Evolutionary conservation across 30 jellyfish, hydroid and myxozoan genomes (phyloP).

Genomic region (Hydra vulgaris): DNA sequence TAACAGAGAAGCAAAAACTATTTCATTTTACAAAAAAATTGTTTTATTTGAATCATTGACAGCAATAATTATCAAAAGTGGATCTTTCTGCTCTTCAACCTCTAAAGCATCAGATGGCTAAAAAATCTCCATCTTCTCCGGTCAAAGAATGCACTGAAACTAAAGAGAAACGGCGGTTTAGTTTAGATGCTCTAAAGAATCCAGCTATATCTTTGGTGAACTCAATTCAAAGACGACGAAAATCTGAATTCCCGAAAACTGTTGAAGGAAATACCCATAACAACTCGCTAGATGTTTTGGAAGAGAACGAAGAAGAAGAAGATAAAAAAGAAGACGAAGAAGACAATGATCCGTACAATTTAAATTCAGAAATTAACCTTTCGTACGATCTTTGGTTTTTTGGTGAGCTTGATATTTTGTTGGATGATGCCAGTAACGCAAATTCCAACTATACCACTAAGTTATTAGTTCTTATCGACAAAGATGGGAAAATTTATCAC

Average conservation of each 20-base stretch:
- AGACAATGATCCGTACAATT: neutral
- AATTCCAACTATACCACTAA: neutral
- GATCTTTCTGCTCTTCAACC: neutral
- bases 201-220: neutral
- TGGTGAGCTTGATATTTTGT: neutral
- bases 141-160: neutral
- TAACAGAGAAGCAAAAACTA: too few species aligned
- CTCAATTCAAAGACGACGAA: neutral
- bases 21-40: neutral
- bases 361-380: neutral
- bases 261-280: neutral
- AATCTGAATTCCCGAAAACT: neutral
- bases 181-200: neutral
- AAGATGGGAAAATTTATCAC: neutral
- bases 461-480: neutral
- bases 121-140: neutral
- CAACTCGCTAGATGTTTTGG: neutral
- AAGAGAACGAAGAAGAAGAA: neutral
- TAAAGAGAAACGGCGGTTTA: neutral
- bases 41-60: too few species aligned
- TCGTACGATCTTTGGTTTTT: neutral
- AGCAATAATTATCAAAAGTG: neutral
- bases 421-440: neutral
- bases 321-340: neutral
- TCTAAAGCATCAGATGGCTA: neutral